Percentiles rank a stretch among this genome's conserved stretches.
Conservation (phyloP, 2,888 invertebrate species). For the Tetrapedia diversipes region DNA sequence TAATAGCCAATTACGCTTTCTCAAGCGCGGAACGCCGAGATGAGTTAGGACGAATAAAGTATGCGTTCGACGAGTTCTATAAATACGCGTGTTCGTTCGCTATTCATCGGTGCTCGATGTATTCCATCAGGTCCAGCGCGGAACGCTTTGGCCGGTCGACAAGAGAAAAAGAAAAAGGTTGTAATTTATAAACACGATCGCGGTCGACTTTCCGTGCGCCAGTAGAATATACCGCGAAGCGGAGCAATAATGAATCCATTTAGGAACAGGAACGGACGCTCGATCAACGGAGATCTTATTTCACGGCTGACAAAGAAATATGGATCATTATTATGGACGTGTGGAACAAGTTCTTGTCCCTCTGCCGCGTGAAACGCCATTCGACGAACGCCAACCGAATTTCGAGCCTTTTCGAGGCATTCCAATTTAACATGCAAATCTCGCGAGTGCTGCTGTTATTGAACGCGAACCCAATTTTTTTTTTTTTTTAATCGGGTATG, state of each 20-base stretch:
- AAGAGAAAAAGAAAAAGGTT: not conserved
- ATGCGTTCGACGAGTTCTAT: conserved; percentile 20
- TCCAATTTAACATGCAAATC: not conserved
- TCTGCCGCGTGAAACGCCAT: not conserved
- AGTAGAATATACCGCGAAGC: conserved; percentile 26
- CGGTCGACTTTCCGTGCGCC: conserved; percentile 23
- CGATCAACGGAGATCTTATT: conserved; percentile 37
- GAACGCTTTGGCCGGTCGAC: conserved; percentile 18
- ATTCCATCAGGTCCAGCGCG: conserved; percentile 25
- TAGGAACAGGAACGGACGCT: conserved; percentile 32
- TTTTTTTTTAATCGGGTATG: no score
- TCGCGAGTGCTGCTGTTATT: no score
- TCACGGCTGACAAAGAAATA: conserved; percentile 31
- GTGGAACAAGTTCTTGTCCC: conserved; percentile 28
- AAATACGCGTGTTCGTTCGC: conserved; percentile 35
- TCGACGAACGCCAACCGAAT: conserved; percentile 6
- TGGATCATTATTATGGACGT: conserved; percentile 26
- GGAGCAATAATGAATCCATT: conserved; percentile 44
- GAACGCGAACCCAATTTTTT: no score
- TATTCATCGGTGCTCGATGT: conserved; percentile 33
- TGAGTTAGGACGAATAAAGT: not conserved
- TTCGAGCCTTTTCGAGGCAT: not conserved
- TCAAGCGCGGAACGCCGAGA: not conserved
- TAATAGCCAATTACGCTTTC: not conserved
- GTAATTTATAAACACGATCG: conserved; percentile 31